Evolutionary conservation across 2,888 invertebrate species (phyloP).

Genomic region (Cyaniris semiargus): DNA sequence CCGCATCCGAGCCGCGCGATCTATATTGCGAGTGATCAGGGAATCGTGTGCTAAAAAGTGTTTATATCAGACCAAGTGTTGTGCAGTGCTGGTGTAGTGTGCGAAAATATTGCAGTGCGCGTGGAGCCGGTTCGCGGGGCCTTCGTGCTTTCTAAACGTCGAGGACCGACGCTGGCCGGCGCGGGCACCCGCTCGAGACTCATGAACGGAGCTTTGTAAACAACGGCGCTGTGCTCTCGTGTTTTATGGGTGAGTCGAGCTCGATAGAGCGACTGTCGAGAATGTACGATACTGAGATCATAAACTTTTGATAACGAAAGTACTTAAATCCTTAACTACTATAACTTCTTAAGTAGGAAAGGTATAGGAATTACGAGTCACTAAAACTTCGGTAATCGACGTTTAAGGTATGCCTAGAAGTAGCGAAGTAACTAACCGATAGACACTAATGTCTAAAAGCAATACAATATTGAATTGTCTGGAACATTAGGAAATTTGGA

Average conservation of each 20-base stretch:
- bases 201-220: constrained; percentile 39
- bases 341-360: not conserved
- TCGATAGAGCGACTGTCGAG: not conserved
- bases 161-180: constrained; percentile 44
- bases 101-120: constrained; percentile 49
- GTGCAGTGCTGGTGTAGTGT: constrained; percentile 46
- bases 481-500: no score
- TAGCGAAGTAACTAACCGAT: no score
- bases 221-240: constrained; percentile 5
- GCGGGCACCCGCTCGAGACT: constrained; percentile 37
- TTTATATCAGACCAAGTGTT: constrained; percentile 44
- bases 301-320: no score
- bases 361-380: no score
- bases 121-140: constrained; percentile 59
- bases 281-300: not conserved
- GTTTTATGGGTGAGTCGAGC: constrained; percentile 25
- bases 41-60: constrained; percentile 47
- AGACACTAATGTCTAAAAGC: no score
- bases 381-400: no score
- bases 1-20: constrained; percentile 51
- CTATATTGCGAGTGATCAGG: constrained; percentile 47
- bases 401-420: no score
- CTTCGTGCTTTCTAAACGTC: constrained; percentile 60
- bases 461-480: no score
- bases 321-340: not conserved